Base-by-base conservation (phyloP, 2,113 vertebrate genomes). In the Lucifuga dentata region DNA sequence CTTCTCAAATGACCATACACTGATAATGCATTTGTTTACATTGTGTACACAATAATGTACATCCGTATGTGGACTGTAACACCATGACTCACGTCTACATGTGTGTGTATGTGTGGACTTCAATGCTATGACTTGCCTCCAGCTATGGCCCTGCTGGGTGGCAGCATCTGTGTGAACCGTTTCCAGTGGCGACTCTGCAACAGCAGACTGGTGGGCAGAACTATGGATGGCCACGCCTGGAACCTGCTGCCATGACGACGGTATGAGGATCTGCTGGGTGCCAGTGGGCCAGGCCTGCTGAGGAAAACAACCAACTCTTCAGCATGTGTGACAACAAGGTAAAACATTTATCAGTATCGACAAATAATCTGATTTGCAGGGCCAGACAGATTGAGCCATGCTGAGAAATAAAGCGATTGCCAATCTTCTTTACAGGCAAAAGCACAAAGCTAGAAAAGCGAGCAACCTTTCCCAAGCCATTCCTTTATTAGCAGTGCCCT, bases 211-310 rank as follows among this genome's bases (percentile, higher is more conserved):
- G 87, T 95, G 96, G 48, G 95, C 93, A 1, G 96, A 93, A 5
- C 95, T 93, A 80, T 99, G 97, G 56, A 97, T 95, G 61, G 96
- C 93, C 85, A 99, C 94, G 20, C 97, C 95, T 2, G 96, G 95
- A 59, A 99, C 93, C 90, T 99, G 98, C 88, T 99, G 98, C 98
- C 98, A 99, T 1, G 98, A 94, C 0, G 97, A 96, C 43, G 98
- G 98, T 33, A 99, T 95, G 46, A 99, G 93, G 86, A 99, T 98
- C 92, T 99, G 98, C 73, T 99, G 98, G 15, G 97, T 95, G 38
- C 96, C 96, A 6, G 95, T 93, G 16, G 97, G 96, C 98, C 98
- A 99, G 4, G 97, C 94, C 95, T 99, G 98, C 97, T 98, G 89
- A 80, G 9, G 41, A 6, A 38, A 52, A 59, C 17, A 73, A 9